Evolutionary conservation across 2,888 invertebrate genomes (phyloP).

Genomic region (Drosophila crucigera): DNA sequence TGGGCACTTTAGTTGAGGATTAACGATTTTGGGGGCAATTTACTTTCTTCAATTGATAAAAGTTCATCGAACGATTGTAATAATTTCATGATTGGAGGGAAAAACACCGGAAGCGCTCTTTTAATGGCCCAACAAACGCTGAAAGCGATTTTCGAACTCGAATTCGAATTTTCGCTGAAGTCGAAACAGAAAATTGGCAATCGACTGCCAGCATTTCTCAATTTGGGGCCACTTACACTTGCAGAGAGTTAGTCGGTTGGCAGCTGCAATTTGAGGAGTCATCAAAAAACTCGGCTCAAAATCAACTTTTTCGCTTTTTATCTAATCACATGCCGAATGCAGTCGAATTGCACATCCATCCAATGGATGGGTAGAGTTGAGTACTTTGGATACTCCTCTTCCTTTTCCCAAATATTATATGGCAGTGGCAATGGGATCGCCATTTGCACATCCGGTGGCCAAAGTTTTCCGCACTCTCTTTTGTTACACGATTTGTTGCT

Average conservation of each 20-base stretch:
- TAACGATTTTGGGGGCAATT: neutral
- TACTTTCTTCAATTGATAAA: slow-evolving; percentile 2
- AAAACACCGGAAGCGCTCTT: neutral
- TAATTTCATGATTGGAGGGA: neutral
- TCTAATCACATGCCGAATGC: slow-evolving; percentile 20
- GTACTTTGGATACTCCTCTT: slow-evolving; percentile 40
- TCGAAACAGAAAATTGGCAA: slow-evolving; percentile 27
- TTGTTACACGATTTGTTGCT: slow-evolving; percentile 32
- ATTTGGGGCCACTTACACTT: slow-evolving; percentile 2
- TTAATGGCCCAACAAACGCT: neutral
- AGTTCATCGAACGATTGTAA: neutral
- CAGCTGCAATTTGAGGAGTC: neutral
- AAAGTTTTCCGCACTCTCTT: slow-evolving; percentile 52
- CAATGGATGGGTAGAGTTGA: slow-evolving; percentile 17
- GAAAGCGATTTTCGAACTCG: slow-evolving; percentile 5
- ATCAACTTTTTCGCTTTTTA: neutral
- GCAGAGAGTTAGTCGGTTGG: neutral
- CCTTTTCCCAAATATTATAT: slow-evolving; percentile 5
- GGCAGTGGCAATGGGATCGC: slow-evolving; percentile 34
- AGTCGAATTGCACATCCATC: slow-evolving; percentile 30
- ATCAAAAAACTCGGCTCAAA: slow-evolving; percentile 11
- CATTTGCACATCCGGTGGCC: slow-evolving; percentile 51
- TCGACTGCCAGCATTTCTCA: neutral
- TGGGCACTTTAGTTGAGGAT: neutral
- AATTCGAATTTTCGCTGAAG: slow-evolving; percentile 3